Evolutionary conservation across 2,797 vertebrate species (phyloP).

Genomic region (Lepilemur ruficaudatus): DNA sequence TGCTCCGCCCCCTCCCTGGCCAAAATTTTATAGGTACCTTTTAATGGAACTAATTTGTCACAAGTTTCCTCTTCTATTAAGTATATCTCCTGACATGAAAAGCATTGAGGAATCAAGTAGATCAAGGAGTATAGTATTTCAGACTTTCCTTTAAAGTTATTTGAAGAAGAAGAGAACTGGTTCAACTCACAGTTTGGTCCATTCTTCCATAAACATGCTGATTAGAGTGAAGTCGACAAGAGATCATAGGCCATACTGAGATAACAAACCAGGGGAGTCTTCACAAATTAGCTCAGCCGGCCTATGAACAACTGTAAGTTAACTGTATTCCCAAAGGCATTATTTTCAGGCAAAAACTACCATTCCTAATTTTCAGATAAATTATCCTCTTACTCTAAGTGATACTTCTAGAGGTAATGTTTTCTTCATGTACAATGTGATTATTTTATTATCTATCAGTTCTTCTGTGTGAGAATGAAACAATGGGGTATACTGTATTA

Average conservation of each 20-base stretch:
- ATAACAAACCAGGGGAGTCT: background rate
- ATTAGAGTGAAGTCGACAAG: background rate
- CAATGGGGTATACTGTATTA: background rate
- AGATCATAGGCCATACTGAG: background rate
- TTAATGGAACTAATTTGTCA: background rate
- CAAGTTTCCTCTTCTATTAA: background rate
- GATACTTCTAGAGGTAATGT: background rate
- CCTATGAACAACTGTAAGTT: background rate
- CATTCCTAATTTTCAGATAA: background rate
- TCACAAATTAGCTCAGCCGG: background rate
- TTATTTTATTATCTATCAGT: background rate
- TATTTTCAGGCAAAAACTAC: background rate
- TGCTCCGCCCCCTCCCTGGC: background rate
- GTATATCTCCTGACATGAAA: background rate
- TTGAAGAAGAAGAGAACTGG: background rate
- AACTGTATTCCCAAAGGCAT: background rate
- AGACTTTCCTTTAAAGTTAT: conserved; percentile 1
- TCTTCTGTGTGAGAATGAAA: background rate
- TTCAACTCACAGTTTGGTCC: background rate
- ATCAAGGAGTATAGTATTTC: background rate
- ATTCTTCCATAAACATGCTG: background rate
- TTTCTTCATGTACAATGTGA: background rate
- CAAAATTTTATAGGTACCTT: background rate
- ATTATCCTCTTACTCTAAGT: background rate
- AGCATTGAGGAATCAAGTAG: background rate